A percentile compares a stretch with the other conserved stretches of the same genome.
phyloP scores from a whole-genome alignment of 2,797 vertebrate genomes.

The Podarcis lilfordi region DNA sequence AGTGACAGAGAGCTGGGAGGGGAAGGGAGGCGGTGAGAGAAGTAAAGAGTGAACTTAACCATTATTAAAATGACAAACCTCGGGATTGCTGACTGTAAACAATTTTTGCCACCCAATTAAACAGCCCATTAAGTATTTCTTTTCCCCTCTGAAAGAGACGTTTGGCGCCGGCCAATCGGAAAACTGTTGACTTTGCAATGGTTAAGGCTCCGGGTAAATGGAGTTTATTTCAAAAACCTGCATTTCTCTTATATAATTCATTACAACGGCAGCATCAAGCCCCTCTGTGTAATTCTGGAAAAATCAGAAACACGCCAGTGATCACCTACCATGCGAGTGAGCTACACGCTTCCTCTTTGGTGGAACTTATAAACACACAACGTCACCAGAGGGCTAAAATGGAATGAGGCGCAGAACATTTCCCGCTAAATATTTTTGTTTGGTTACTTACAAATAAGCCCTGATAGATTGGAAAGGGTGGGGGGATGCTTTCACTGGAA shows the following conservation, averaged over 20 bases:
- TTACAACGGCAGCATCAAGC: constrained; percentile 39
- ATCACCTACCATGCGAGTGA: not conserved
- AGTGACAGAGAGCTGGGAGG: constrained; percentile 59
- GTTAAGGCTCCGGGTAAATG: constrained; percentile 74
- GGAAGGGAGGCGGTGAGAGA: constrained; percentile 5
- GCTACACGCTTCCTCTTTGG: not conserved
- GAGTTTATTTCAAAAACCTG: constrained; percentile 69
- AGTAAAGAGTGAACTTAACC: constrained; percentile 72
- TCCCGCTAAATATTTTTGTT: not conserved
- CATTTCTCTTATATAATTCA: constrained; percentile 65
- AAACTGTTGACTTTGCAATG: constrained; percentile 77
- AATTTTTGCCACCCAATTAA: constrained; percentile 80
- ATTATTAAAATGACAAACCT: constrained; percentile 78
- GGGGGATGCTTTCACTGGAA: not conserved
- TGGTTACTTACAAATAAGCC: not conserved
- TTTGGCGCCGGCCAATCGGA: constrained; percentile 70
- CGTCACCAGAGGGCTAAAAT: not conserved
- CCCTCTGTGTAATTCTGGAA: constrained; percentile 47
- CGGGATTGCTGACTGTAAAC: constrained; percentile 75
- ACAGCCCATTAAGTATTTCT: constrained; percentile 74
- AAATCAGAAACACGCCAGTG: not conserved
- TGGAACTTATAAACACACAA: not conserved
- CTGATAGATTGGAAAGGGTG: not conserved
- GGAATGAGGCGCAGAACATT: not conserved
- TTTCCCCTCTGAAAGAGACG: constrained; percentile 57